Percentiles rank a stretch among this genome's conserved stretches.
Evolutionary conservation across 2,888 invertebrate species (phyloP).

Genomic region (Serripes groenlandicus): DNA sequence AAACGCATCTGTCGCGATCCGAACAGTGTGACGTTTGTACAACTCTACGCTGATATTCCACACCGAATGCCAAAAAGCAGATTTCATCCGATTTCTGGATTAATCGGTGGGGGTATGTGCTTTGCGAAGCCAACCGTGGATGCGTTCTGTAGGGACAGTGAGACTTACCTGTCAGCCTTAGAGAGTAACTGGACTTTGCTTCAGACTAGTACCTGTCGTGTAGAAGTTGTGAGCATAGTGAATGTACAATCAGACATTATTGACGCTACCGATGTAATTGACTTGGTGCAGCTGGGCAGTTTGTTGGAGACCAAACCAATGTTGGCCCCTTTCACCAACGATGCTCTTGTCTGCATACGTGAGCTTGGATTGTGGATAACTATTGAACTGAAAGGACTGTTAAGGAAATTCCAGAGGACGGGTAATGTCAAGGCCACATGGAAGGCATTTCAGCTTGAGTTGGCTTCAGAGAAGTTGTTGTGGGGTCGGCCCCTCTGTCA

Average conservation of each 20-base stretch:
- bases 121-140: slow-evolving; percentile 24
- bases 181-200: slow-evolving; percentile 30
- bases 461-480: slow-evolving; percentile 31
- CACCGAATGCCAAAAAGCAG: slow-evolving; percentile 39
- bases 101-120: slow-evolving; percentile 35
- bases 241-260: slow-evolving; percentile 2
- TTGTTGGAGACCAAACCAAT: slow-evolving; percentile 31
- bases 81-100: slow-evolving; percentile 52
- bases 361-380: slow-evolving; percentile 24
- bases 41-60: slow-evolving; percentile 55
- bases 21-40: slow-evolving; percentile 42
- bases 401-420: slow-evolving; percentile 25
- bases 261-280: slow-evolving; percentile 21
- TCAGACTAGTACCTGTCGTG: slow-evolving; percentile 31
- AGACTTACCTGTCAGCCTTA: slow-evolving; percentile 35
- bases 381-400: slow-evolving; percentile 23
- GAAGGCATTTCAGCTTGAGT: slow-evolving; percentile 34
- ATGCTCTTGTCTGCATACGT: background rate
- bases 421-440: slow-evolving; percentile 34
- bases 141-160: slow-evolving; percentile 36
- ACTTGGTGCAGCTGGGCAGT: slow-evolving; percentile 9
- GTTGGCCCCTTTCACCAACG: slow-evolving; percentile 36
- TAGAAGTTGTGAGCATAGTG: slow-evolving; percentile 32
- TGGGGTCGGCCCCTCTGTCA: slow-evolving; percentile 35
- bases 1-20: slow-evolving; percentile 20